Conservation (phyloP, 1,140 invertebrate species). For the Drosophila prosaltans region DNA sequence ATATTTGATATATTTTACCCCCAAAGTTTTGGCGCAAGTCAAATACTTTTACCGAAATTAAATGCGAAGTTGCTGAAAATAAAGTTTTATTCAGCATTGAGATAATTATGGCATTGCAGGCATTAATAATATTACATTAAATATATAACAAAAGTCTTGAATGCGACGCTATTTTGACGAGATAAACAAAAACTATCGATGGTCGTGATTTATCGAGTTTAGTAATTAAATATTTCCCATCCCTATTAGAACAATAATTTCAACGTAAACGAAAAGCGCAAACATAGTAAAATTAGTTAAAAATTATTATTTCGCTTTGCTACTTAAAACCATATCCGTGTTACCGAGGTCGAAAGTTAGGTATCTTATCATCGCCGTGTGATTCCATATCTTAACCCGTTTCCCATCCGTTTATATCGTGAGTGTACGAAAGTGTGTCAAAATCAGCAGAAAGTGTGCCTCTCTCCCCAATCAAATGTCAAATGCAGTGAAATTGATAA, state of each 20-base stretch:
- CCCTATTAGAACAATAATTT: conserved; percentile 7
- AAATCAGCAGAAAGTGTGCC: neutral
- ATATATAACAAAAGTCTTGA: no score
- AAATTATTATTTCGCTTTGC: neutral
- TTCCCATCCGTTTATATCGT: neutral
- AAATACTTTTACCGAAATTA: no score
- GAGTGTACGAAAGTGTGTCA: conserved; percentile 11
- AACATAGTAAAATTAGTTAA: neutral
- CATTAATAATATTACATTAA: no score
- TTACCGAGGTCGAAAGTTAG: neutral
- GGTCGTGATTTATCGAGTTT: neutral
- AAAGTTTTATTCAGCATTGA: no score
- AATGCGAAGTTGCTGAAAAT: no score
- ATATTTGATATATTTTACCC: no score
- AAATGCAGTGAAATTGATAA: conserved; percentile 13
- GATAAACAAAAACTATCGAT: neutral
- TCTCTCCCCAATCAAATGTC: neutral
- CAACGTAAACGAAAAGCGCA: neutral
- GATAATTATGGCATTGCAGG: no score
- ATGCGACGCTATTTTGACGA: no score
- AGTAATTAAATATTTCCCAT: neutral
- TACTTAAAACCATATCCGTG: conserved; percentile 1
- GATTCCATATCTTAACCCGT: neutral
- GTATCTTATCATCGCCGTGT: conserved; percentile 9
- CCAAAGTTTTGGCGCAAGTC: no score